Percentiles rank a stretch among this genome's conserved stretches.
Conservation (phyloP, 2,888 invertebrate genomes). For the Phyllotreta cruciferae region DNA sequence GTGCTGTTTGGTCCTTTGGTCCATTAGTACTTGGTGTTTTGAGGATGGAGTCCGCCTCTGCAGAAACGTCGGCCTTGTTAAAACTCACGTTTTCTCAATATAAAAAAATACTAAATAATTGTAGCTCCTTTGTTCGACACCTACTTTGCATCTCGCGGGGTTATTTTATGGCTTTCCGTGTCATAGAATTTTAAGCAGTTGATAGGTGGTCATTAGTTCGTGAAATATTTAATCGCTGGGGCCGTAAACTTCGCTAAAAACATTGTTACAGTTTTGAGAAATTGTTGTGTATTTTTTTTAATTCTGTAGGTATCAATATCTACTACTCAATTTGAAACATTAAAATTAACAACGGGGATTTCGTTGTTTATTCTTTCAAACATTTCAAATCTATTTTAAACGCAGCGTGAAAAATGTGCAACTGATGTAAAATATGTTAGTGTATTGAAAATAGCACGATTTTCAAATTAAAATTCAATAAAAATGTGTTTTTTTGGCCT, state of each 20-base stretch:
- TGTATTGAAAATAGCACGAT: too few species aligned
- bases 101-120: slow-evolving; percentile 26
- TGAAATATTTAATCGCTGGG: slow-evolving; percentile 21
- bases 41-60: neutral
- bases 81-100: slow-evolving; percentile 31
- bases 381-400: neutral
- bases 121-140: slow-evolving; percentile 31
- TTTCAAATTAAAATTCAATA: too few species aligned
- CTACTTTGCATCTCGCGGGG: slow-evolving; percentile 31
- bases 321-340: too few species aligned
- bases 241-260: slow-evolving; percentile 8
- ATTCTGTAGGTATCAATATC: too few species aligned
- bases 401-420: too few species aligned
- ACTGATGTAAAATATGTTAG: too few species aligned
- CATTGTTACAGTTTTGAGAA: slow-evolving; percentile 5
- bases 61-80: slow-evolving; percentile 31
- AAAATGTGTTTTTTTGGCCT: too few species aligned
- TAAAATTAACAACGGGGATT: neutral
- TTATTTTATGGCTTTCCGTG: slow-evolving; percentile 31
- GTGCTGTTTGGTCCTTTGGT: too few species aligned
- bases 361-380: slow-evolving; percentile 1
- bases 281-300: neutral
- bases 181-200: slow-evolving; percentile 24
- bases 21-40: too few species aligned
- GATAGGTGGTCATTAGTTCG: slow-evolving; percentile 10